A percentile compares a stretch with the other conserved stretches of the same genome.
phyloP scores from a whole-genome alignment of 1,140 invertebrate genomes.

The Ceratoteleas bidentatus region DNA sequence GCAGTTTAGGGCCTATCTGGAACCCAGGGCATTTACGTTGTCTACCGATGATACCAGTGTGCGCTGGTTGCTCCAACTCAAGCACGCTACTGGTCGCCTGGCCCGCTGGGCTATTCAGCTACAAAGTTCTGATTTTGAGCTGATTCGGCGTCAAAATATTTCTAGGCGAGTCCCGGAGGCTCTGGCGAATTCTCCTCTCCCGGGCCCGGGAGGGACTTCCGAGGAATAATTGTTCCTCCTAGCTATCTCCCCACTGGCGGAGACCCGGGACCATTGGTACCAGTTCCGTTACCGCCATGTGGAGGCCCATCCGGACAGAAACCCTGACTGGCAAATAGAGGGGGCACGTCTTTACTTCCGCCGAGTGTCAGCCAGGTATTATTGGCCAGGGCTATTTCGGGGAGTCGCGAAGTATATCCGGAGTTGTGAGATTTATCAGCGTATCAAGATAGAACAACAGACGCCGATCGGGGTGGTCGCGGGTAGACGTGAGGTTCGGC shows the following conservation, averaged over 20 bases:
- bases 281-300: not conserved
- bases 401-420: too few species aligned
- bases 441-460: not conserved
- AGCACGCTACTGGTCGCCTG: too few species aligned
- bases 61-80: not conserved
- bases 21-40: too few species aligned
- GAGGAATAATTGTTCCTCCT: too few species aligned
- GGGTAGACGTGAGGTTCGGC: too few species aligned
- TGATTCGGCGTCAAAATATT: too few species aligned
- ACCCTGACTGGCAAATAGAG: not conserved
- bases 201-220: not conserved
- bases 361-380: not conserved
- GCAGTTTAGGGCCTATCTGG: too few species aligned
- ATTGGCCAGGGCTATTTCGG: conserved; percentile 3
- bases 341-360: not conserved
- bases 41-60: not conserved
- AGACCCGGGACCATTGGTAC: not conserved
- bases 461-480: too few species aligned
- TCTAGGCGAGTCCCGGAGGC: not conserved
- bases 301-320: not conserved
- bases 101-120: conserved; percentile 2
- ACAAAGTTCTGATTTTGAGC: not conserved
- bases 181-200: not conserved
- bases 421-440: not conserved
- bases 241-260: too few species aligned